phyloP scores from a whole-genome alignment of 2,888 invertebrate species.

The Trichacis sp. region DNA sequence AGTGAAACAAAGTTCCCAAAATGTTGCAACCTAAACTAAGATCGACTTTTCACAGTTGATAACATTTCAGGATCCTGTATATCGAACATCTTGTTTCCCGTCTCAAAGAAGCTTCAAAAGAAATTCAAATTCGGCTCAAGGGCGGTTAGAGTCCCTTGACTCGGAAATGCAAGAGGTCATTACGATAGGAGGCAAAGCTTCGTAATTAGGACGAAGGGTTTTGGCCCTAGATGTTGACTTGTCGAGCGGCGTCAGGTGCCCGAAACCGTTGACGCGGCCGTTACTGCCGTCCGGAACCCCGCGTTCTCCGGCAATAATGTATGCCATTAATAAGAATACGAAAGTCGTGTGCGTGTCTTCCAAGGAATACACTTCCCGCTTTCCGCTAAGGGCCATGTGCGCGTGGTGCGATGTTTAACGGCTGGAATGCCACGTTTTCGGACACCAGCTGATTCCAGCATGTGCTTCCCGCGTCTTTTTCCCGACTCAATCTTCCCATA shows the following conservation, averaged over 20 bases:
- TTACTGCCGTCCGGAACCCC: conserved; percentile 55
- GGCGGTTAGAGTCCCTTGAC: too few relatives aligned
- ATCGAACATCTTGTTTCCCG: too few relatives aligned
- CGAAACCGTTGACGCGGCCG: conserved; percentile 66
- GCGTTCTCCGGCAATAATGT: conserved; percentile 57
- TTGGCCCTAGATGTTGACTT: conserved; percentile 24
- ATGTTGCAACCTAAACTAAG: too few relatives aligned
- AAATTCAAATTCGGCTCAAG: too few relatives aligned
- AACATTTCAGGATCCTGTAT: too few relatives aligned
- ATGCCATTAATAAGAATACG: conserved; percentile 64
- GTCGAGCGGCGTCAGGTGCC: conserved; percentile 64
- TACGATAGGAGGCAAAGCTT: conserved; percentile 23
- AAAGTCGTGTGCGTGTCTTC: conserved; percentile 55
- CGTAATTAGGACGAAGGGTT: conserved; percentile 43
- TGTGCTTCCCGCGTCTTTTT: conserved; percentile 64
- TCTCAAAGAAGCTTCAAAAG: too few relatives aligned
- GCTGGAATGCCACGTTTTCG: conserved; percentile 55
- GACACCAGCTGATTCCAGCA: conserved; percentile 65
- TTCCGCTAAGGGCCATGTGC: conserved; percentile 61
- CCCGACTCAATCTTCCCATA: conserved; percentile 5
- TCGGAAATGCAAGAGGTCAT: conserved; percentile 7
- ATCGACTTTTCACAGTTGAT: too few relatives aligned
- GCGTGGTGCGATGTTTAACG: conserved; percentile 58
- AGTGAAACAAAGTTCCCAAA: too few relatives aligned
- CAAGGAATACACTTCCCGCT: conserved; percentile 48